Conservation (phyloP, 2,113 vertebrate species). For the Corythornis cristatus region DNA sequence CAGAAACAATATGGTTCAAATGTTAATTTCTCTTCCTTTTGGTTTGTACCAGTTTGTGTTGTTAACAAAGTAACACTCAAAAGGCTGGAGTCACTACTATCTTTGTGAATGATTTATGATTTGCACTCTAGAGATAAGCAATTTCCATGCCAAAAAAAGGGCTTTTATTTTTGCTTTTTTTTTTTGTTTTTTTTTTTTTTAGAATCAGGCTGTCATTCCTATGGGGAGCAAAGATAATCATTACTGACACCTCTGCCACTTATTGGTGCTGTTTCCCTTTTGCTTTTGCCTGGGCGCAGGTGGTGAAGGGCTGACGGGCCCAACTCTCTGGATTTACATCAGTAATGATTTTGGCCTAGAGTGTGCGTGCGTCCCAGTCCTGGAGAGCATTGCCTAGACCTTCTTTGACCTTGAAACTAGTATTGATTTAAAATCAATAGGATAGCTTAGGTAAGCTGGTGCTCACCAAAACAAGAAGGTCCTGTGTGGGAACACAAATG, state of each 20-base stretch:
- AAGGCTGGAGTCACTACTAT: conserved; percentile 67
- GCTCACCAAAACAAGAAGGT: neutral
- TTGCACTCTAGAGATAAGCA: conserved; percentile 68
- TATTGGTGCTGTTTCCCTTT: neutral
- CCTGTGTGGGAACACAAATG: neutral
- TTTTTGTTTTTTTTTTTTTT: neutral
- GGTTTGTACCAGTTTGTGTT: conserved; percentile 60
- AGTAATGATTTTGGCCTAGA: neutral
- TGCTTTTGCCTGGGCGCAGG: neutral
- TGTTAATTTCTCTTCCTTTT: conserved; percentile 71
- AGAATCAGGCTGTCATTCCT: neutral
- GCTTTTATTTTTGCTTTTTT: neutral
- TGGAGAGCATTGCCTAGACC: neutral
- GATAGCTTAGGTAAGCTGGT: neutral
- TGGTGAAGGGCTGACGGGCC: neutral
- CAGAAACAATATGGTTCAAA: conserved; percentile 63
- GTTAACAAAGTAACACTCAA: conserved; percentile 72
- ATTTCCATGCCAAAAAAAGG: conserved; percentile 65
- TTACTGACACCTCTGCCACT: neutral
- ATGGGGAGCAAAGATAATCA: neutral
- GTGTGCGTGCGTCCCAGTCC: neutral
- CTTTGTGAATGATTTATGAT: conserved; percentile 75
- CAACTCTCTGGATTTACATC: neutral
- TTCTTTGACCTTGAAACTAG: conserved; percentile 19
- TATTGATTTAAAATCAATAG: conserved; percentile 18